These are phyloP conservation scores for Ianthella basta DNA, from an alignment of 37 sponge, comb jelly and placozoan genomes.

Conservation along the genomic window DNA sequence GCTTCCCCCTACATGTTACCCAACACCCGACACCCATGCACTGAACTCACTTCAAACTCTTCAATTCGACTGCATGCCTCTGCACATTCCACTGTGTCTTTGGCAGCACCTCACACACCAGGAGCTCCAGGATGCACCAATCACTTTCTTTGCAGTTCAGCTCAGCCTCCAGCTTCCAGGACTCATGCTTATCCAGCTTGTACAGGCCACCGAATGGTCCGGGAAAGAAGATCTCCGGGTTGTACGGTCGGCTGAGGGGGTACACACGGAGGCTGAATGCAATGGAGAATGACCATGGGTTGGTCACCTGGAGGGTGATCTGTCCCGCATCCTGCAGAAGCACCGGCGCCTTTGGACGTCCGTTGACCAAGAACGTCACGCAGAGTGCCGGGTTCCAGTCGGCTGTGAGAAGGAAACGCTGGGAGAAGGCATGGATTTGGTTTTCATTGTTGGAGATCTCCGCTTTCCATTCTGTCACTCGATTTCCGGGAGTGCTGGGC, in stretches of 20 bases:
- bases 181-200: neutral
- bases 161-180: slow-evolving; percentile 19
- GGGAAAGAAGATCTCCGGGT: slow-evolving; percentile 30
- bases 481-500: neutral
- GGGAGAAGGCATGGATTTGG: slow-evolving; percentile 6
- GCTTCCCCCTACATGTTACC: no score
- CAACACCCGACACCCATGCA: no score
- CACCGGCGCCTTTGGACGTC: neutral
- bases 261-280: slow-evolving; percentile 24
- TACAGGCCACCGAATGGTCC: slow-evolving; percentile 4
- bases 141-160: slow-evolving; percentile 7
- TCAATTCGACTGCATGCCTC: slow-evolving; percentile 6
- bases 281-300: slow-evolving; percentile 22
- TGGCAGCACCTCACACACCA: slow-evolving; percentile 11
- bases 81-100: slow-evolving; percentile 27
- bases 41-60: neutral
- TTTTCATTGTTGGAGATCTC: slow-evolving; percentile 9
- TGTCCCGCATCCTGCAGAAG: neutral
- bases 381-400: slow-evolving; percentile 16
- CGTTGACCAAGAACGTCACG: slow-evolving; percentile 2
- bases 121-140: slow-evolving; percentile 24
- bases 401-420: no score
- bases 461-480: neutral
- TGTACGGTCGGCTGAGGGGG: slow-evolving; percentile 22
- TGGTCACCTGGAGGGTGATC: slow-evolving; percentile 3